Evolutionary conservation across 2,888 invertebrate genomes (phyloP).

Genomic region (Clepsis dumicolana): DNA sequence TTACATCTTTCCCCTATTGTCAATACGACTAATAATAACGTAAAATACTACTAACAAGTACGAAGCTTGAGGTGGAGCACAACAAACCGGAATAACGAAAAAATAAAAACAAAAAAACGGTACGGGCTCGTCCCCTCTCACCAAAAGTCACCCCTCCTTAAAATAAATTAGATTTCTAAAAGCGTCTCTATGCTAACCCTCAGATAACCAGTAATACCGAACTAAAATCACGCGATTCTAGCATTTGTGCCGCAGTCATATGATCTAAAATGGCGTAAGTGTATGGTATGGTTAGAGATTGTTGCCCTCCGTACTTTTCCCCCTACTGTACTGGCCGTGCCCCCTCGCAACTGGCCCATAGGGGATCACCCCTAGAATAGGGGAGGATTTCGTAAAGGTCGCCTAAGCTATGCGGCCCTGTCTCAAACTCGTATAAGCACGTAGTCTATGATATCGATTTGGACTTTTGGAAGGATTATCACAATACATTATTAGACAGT

Average conservation of each 20-base stretch:
- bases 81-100: slow-evolving; percentile 14
- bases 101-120: slow-evolving; percentile 12
- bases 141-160: slow-evolving; percentile 59
- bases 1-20: background rate
- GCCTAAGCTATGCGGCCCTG: slow-evolving; percentile 50
- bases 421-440: slow-evolving; percentile 47
- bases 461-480: slow-evolving; percentile 11
- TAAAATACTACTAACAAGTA: background rate
- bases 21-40: background rate
- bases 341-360: slow-evolving; percentile 66
- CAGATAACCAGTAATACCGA: slow-evolving; percentile 6
- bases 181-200: slow-evolving; percentile 55
- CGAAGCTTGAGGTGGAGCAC: background rate
- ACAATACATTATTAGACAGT: background rate
- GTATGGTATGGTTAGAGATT: slow-evolving; percentile 7
- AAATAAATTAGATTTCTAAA: slow-evolving; percentile 75
- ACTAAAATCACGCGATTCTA: slow-evolving; percentile 1
- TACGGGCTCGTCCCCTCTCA: slow-evolving; percentile 49
- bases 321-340: slow-evolving; percentile 50
- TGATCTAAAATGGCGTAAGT: background rate
- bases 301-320: slow-evolving; percentile 56
- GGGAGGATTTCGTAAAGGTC: slow-evolving; percentile 71
- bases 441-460: slow-evolving; percentile 52
- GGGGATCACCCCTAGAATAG: slow-evolving; percentile 70
- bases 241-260: background rate